Evolutionary conservation across 2,113 vertebrate species (phyloP), one percentile per base, ranked within the genome.

Genomic region (Mellivora capensis): DNA sequence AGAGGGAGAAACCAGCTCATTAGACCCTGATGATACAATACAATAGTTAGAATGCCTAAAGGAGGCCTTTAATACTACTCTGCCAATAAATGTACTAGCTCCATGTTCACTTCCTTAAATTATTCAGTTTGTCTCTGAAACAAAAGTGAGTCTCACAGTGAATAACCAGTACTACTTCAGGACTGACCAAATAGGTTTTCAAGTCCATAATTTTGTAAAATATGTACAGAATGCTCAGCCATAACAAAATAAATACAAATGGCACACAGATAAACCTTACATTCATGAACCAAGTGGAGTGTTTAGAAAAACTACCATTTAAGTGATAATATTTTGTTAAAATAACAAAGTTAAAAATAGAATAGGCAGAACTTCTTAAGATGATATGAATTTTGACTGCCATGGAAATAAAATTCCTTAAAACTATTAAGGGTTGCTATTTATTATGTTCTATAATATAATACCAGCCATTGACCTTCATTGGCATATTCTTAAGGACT

Each of bases 191-290:
- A 47, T 3, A 87, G 4, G 1, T 29, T 7, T 57, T 31, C 31
- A 57, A 57, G 86, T 44, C 67, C 34, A 7, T 57, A 20, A 39
- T 86, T 86, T 57, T 42, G n/a, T 29, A 39, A 74, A 54, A 47
- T 12, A n/a, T 9, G 0, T 11, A 52, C 2, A 27, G 7, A 80
- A 11, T 17, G 0, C 2, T 64, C 27, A 49, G 67, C 37, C 13
- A 7, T 1, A 37, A 10, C 12, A 80, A 88, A 92, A 42, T 29
- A 77, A 81, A 79, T 4, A 37, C 2, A 62, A 77, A 87, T 49
- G 67, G 2, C 13, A 59, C n/a, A 84, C 3, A 74, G 15, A 39
- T 37, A 34, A 31, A 54, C 6, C n/a, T 57, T 64, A 7, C 4
- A n/a, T 31, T 44, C 39, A 69, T 15, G 34, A 91, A 23, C 7